Conservation (phyloP, 2,888 invertebrate species). For the Microplitis deprimator region DNA sequence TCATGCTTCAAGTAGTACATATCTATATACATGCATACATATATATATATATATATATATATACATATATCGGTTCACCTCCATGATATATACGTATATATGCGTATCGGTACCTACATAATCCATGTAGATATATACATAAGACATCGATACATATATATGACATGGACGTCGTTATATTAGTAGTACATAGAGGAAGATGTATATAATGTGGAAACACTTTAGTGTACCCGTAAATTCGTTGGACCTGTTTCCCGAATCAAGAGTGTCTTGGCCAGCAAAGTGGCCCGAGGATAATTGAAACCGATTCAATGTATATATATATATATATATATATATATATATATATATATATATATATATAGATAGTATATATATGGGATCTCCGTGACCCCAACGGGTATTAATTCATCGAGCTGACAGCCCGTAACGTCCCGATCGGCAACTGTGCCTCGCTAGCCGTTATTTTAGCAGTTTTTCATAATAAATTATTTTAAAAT, state of each 20-base stretch:
- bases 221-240: conserved; percentile 35
- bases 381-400: conserved; percentile 33
- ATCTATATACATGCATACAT: neutral
- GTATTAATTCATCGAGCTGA: conserved; percentile 42
- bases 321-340: neutral
- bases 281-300: conserved; percentile 53
- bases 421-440: conserved; percentile 41
- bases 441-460: conserved; percentile 27
- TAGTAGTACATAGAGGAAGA: conserved; percentile 13
- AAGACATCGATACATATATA: neutral
- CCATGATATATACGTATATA: neutral
- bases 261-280: conserved; percentile 51
- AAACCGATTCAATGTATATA: conserved; percentile 45
- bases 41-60: neutral
- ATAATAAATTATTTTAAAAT: too few species aligned
- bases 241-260: conserved; percentile 47
- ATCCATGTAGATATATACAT: neutral
- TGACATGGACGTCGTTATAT: neutral
- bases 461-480: conserved; percentile 7
- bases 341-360: neutral
- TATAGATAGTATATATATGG: neutral
- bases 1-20: neutral
- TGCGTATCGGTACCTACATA: neutral
- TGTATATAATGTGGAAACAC: conserved; percentile 12
- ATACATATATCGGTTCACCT: neutral